Conservation (phyloP, 2,797 vertebrate genomes). For the Spinibarbus caldwelli region DNA sequence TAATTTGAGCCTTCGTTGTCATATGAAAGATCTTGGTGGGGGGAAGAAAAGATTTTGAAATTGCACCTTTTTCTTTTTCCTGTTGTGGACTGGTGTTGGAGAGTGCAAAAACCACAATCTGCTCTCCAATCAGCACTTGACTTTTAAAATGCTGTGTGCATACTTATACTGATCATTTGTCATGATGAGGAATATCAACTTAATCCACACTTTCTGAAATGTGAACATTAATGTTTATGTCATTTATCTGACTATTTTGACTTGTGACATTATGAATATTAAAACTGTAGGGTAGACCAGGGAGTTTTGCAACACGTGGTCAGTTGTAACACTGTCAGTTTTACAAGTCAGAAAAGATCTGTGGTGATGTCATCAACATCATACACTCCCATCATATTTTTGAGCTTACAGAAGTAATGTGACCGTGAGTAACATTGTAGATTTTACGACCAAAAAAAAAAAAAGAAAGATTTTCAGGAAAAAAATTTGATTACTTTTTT, state of each 20-base stretch:
- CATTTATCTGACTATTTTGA: neutral
- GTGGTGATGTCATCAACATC: neutral
- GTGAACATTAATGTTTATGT: neutral
- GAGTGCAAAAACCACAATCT: neutral
- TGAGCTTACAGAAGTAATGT: neutral
- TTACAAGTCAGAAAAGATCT: neutral
- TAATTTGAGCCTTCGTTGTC: neutral
- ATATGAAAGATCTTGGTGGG: neutral
- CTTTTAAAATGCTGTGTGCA: neutral
- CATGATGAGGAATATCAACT: neutral
- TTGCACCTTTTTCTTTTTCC: constrained; percentile 14
- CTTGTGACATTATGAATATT: neutral
- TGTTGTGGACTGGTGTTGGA: constrained; percentile 3
- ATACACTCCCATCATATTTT: neutral
- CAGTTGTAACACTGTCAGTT: neutral
- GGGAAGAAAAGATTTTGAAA: neutral
- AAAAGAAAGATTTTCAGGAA: too few species aligned
- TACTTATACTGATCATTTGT: neutral
- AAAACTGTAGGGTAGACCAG: neutral
- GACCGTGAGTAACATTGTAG: too few species aligned
- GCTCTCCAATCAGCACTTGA: neutral
- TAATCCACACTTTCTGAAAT: neutral
- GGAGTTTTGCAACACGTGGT: neutral
- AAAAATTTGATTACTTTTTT: too few species aligned
- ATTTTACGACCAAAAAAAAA: too few species aligned